A percentile compares a stretch with the other conserved stretches of the same genome.
phyloP scores from a whole-genome alignment of 2,113 vertebrate genomes.

The Gymnarchus niloticus region DNA sequence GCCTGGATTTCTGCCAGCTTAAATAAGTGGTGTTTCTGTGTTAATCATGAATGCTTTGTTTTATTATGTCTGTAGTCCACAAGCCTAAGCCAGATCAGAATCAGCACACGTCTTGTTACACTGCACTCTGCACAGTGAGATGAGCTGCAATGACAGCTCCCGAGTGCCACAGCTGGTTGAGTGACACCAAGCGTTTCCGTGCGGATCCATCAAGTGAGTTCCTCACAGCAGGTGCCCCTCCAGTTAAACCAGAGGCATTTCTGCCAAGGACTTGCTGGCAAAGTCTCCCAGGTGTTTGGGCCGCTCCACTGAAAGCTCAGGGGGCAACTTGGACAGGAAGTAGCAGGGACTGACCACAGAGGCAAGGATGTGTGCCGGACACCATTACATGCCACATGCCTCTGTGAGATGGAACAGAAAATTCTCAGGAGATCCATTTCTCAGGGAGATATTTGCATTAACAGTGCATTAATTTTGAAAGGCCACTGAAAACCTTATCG shows the following conservation, averaged over 20 bases:
- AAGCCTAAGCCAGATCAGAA: too few relatives aligned
- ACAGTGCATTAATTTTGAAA: constrained; percentile 14
- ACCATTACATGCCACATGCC: not conserved
- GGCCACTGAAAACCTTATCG: not conserved
- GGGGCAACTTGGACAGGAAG: not conserved
- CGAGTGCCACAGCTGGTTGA: too few relatives aligned
- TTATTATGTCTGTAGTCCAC: too few relatives aligned
- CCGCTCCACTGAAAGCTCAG: not conserved
- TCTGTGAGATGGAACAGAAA: not conserved
- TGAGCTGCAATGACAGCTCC: too few relatives aligned
- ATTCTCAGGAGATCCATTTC: not conserved
- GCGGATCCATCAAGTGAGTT: not conserved
- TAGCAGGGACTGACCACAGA: not conserved
- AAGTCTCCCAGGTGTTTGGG: not conserved
- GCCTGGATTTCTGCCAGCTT: too few relatives aligned
- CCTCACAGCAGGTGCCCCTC: not conserved
- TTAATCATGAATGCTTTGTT: too few relatives aligned
- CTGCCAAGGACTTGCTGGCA: not conserved
- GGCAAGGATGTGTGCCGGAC: not conserved
- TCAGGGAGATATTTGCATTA: not conserved
- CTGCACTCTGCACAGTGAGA: too few relatives aligned
- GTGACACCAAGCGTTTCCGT: not conserved
- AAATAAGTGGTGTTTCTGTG: not conserved
- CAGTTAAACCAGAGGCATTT: not conserved
- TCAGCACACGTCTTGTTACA: too few relatives aligned